Base-by-base conservation (phyloP, 2,113 vertebrate genomes). In the Otocyon megalotis region DNA sequence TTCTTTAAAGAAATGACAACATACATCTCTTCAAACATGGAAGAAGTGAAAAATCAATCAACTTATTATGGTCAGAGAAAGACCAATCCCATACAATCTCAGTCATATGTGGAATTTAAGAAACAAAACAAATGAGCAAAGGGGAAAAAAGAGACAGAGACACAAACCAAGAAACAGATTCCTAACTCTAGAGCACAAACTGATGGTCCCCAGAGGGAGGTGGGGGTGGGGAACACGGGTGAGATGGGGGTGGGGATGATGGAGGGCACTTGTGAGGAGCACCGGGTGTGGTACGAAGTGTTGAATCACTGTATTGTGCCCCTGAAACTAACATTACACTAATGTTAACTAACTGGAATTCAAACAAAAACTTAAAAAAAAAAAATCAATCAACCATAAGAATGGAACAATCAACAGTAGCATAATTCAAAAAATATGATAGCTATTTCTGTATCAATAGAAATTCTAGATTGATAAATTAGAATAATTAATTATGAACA, bases 381-480 rank as follows among this genome's bases (percentile, higher is more conserved):
- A 95, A 81, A 95, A 81, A 65, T 58, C 28, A 83, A 30, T 67
- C 60, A 84, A 10, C 10, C 13, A 7, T 90, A 58, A 96, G 35
- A 60, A 93, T 14, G n/a, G 8, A 84, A 92, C 8, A 35, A 28
- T 80, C 30, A 91, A 32, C 1, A 79, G 11, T 63, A 16, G 19
- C 54, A 74, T 24, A 89, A 87, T 77, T 91, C 69, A 90, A 88
- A 92, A 87, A 72, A 94, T 60, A 60, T 32, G 30, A 16, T 32
- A 37, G 35, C 54, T 96, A 94, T 87, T 87, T 96, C 56, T 50
- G 2, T 43, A 93, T 43, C 16, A 9, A 67, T 15, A 20, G 37
- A 87, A 84, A 94, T 97, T 93, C 22, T 65, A 87, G 56, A 85
- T 4, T 56, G n/a, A 32, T n/a, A 80, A 83, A 76, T 67, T 76